Evolutionary conservation across 2,797 vertebrate species (phyloP).

Genomic region (Poeciliopsis gracilis): DNA sequence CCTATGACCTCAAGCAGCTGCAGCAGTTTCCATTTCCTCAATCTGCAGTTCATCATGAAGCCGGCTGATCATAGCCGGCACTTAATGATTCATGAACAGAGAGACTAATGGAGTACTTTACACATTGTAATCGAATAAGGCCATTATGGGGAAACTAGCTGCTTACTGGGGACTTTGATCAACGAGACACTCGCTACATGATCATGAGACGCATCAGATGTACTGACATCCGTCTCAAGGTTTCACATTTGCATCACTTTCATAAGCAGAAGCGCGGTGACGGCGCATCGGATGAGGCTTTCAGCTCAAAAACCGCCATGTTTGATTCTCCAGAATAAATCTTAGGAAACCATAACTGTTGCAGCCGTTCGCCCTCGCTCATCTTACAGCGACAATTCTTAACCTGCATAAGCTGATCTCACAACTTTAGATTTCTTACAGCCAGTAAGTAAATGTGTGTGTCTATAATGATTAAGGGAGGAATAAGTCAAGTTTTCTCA

Average conservation of each 20-base stretch:
- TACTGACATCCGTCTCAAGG: conserved; percentile 60
- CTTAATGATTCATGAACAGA: conserved; percentile 85
- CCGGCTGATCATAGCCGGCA: conserved; percentile 78
- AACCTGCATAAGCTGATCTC: not conserved
- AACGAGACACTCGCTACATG: conserved; percentile 67
- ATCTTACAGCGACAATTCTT: not conserved
- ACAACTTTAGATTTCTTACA: not conserved
- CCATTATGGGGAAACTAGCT: conserved; percentile 76
- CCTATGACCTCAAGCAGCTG: conserved; percentile 71
- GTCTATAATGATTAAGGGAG: not conserved
- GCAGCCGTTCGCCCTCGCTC: not conserved
- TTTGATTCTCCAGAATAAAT: not conserved
- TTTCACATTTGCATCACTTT: conserved; percentile 71
- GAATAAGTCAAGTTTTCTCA: not conserved
- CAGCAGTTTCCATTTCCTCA: conserved; percentile 73
- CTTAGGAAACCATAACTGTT: not conserved
- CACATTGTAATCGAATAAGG: conserved; percentile 81
- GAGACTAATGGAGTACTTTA: conserved; percentile 83
- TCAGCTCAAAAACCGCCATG: not conserved
- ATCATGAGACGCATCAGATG: conserved; percentile 69
- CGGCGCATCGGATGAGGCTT: no score
- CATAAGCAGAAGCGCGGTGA: conserved; percentile 44
- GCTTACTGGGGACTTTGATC: conserved; percentile 78
- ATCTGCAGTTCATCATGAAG: conserved; percentile 77
- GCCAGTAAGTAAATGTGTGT: not conserved